Percentiles rank a stretch among this genome's conserved stretches.
These are phyloP conservation scores for Rhopilema esculentum DNA, from an alignment of 30 jellyfish, hydroid and myxozoan genomes.

Conservation along the genomic window DNA sequence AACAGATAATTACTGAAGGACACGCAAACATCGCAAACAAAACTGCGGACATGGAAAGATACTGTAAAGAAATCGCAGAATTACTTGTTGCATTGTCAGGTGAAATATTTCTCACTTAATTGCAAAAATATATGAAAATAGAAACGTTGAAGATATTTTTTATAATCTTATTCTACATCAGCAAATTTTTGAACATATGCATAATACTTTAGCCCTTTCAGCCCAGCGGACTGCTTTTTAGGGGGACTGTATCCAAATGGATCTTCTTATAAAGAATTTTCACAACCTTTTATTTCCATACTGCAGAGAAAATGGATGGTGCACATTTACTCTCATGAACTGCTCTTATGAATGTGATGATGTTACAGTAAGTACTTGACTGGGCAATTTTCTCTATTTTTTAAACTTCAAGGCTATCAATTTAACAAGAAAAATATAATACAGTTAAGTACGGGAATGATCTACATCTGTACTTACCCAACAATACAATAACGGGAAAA, in stretches of 20 bases:
- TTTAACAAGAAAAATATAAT: neutral
- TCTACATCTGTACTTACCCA: neutral
- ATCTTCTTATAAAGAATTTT: neutral
- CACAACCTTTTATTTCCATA: neutral
- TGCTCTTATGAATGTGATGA: neutral
- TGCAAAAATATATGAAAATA: neutral
- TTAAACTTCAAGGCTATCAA: neutral
- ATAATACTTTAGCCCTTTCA: neutral
- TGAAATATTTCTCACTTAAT: neutral
- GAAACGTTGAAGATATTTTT: neutral
- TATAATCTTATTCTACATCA: neutral
- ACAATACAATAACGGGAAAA: neutral
- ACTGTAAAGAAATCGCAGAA: slow-evolving; percentile 4
- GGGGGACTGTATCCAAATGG: neutral
- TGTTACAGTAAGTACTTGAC: neutral
- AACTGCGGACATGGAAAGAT: neutral
- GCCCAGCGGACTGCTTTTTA: neutral
- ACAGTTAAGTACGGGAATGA: neutral
- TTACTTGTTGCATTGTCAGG: slow-evolving; percentile 5
- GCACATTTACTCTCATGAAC: neutral
- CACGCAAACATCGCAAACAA: neutral
- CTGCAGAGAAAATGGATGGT: neutral
- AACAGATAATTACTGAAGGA: neutral
- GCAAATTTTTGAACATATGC: neutral
- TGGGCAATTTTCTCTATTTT: neutral